Evolutionary conservation across 2,888 invertebrate species (phyloP), one percentile per base, ranked within the genome.

Genomic region (Papilio gigon): DNA sequence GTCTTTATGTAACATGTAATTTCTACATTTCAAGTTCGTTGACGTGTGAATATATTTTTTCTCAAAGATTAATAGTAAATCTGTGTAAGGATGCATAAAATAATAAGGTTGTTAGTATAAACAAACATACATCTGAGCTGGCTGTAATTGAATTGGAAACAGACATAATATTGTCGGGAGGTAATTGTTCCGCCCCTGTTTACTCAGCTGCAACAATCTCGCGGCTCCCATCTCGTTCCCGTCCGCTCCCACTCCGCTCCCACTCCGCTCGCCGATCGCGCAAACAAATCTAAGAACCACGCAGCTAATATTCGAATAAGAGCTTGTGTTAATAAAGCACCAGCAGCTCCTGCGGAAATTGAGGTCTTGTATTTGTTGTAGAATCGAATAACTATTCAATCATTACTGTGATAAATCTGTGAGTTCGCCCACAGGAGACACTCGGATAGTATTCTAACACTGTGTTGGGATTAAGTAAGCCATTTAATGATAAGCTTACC

Each of bases 201-300:
- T 64, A 50, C 59, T 64, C 68, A 64, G 68, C 68, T 68, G 64
- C 68, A 64, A 37, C 64, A 33, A 59, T 68, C 59, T 47, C 68
- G 50, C 64, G 27, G 59, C 47, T 22, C 44, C 63, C 68, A 50
- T 59, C 63, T 37, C 50, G 44, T 37, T n/a, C 44, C 20, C 47
- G 47, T n/a, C n/a, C 67, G 59, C 47, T 22, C 44, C 63, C 68
- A 50, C 50, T 59, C 30, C 50, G 44, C 27, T n/a, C 44, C 20
- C 47, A 22, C 50, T 59, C 27, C 59, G 44, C 47, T 22, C 64
- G 59, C 37, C 63, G 25, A 50, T 63, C 62, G 67, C 67, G 67
- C 62, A 67, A 67, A 67, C 67, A 67, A 62, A 67, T 67, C 56
- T 56, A 53, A 67, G 56, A 67, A 63, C 67, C 62, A 27, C 56